Conservation (phyloP, 2,113 vertebrate genomes). For the Takifugu flavidus region DNA sequence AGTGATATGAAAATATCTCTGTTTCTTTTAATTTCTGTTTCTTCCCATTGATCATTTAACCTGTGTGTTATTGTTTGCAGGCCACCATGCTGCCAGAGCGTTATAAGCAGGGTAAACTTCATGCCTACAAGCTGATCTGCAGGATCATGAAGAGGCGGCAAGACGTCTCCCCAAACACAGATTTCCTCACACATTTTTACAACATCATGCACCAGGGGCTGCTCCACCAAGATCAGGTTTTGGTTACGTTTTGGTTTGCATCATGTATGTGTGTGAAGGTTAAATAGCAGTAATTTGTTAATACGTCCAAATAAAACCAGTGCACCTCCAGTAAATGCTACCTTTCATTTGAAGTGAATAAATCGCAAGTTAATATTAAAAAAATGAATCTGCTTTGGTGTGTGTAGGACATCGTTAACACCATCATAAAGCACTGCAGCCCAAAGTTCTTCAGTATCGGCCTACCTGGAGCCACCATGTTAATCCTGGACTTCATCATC, state of each 20-base stretch:
- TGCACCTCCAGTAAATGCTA: no score
- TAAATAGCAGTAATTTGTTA: no score
- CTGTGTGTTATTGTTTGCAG: constrained; percentile 59
- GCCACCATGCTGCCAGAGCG: constrained; percentile 97
- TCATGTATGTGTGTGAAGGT: no score
- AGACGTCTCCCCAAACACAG: constrained; percentile 94
- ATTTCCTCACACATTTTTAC: constrained; percentile 98
- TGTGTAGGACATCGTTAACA: constrained; percentile 95
- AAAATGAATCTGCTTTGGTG: neutral
- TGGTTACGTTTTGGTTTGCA: no score
- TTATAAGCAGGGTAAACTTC: constrained; percentile 97
- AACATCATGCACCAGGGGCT: constrained; percentile 99
- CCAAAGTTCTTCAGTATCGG: constrained; percentile 96
- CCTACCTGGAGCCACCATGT: constrained; percentile 94
- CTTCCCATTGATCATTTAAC: neutral
- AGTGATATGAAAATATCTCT: neutral
- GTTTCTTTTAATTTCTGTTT: constrained; percentile 11
- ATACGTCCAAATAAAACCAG: no score
- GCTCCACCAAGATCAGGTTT: constrained; percentile 94
- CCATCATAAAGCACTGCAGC: constrained; percentile 98
- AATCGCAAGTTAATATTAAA: neutral
- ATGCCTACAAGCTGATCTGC: constrained; percentile 98
- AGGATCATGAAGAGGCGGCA: constrained; percentile 99
- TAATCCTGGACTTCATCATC: constrained; percentile 96
- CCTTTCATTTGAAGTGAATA: neutral